A percentile compares a stretch with the other conserved stretches of the same genome.
Evolutionary conservation across 2,888 invertebrate genomes (phyloP).

Genomic region (Acanthosoma haemorrhoidale): DNA sequence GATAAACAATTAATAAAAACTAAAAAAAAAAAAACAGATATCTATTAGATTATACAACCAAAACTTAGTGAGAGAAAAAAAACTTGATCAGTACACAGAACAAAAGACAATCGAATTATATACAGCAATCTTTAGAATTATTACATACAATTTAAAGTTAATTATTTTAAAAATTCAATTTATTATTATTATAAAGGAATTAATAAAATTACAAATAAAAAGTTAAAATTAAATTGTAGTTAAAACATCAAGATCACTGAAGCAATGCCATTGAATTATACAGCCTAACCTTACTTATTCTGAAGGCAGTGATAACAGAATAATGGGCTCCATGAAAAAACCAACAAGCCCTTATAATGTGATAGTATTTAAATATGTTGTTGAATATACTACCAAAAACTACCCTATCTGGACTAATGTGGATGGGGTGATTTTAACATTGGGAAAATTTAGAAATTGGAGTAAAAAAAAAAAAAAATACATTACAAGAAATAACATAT

Average conservation of each 20-base stretch:
- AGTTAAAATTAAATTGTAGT: neutral
- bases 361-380: too few relatives aligned
- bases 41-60: neutral
- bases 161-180: neutral
- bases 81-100: neutral
- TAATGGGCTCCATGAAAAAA: too few relatives aligned
- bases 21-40: neutral
- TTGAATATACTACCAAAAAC: too few relatives aligned
- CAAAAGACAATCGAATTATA: constrained; percentile 1
- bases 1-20: neutral
- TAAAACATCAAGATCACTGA: neutral
- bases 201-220: neutral
- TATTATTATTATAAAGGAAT: neutral
- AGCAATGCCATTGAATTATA: neutral
- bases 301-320: neutral
- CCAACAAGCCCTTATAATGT: too few relatives aligned
- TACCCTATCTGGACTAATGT: too few relatives aligned
- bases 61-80: neutral
- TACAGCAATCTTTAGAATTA: too few relatives aligned
- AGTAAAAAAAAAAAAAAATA: too few relatives aligned
- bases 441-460: too few relatives aligned
- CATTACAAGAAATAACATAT: too few relatives aligned
- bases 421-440: too few relatives aligned
- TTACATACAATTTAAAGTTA: neutral
- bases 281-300: neutral